A percentile compares a stretch with the other conserved stretches of the same genome.
These are phyloP conservation scores for Tapera naevia DNA, from an alignment of 2,797 vertebrate species.

Conservation along the genomic window DNA sequence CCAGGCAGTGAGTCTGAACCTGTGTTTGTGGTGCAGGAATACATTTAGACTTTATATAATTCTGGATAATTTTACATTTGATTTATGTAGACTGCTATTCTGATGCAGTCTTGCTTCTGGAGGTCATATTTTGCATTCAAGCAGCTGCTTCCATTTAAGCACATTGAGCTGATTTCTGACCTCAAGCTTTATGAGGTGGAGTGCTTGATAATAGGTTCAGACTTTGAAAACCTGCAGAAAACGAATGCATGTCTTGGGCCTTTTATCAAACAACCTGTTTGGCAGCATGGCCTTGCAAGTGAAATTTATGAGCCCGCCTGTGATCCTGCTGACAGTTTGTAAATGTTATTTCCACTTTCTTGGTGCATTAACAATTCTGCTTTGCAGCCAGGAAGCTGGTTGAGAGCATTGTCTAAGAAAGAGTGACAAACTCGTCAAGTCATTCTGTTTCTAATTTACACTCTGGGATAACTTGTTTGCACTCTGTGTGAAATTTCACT, in stretches of 20 bases:
- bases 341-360: constrained; percentile 19
- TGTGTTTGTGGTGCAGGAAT: not conserved
- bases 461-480: not conserved
- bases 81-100: not conserved
- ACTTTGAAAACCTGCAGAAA: not conserved
- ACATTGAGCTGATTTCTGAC: not conserved
- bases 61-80: not conserved
- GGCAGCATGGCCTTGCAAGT: not conserved
- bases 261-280: not conserved
- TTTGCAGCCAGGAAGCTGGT: constrained; percentile 9
- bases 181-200: not conserved
- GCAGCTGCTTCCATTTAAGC: not conserved
- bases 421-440: not conserved
- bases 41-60: not conserved
- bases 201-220: not conserved
- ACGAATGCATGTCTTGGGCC: not conserved
- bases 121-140: not conserved
- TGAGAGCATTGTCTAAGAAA: not conserved
- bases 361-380: not conserved
- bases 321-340: not conserved
- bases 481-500: not conserved
- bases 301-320: not conserved
- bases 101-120: not conserved
- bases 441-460: not conserved
- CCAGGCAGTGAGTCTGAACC: not conserved